Evolutionary conservation across 2,113 vertebrate genomes (phyloP).

Genomic region (Hipposideros armiger): DNA sequence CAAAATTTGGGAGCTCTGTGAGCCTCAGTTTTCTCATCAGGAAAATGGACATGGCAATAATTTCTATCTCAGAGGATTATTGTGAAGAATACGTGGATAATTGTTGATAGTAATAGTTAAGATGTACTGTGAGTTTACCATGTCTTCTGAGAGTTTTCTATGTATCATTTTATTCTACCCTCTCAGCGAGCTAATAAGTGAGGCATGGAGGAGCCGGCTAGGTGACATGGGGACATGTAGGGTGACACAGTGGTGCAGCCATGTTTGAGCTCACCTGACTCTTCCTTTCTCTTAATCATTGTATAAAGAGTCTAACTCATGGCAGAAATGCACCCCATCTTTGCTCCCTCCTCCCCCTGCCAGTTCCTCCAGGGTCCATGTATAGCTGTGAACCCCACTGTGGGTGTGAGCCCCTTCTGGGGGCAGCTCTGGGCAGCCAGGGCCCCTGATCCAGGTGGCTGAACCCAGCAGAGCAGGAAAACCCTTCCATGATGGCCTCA

Average conservation of each 20-base stretch:
- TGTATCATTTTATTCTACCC: not conserved
- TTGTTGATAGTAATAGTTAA: not conserved
- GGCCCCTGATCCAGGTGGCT: conserved; percentile 70
- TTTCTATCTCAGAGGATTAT: not conserved
- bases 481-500: conserved; percentile 46
- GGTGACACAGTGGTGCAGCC: not conserved
- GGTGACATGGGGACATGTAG: rapidly evolving
- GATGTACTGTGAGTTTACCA: not conserved
- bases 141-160: not conserved
- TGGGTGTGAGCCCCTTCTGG: conserved; percentile 57
- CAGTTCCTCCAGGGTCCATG: not conserved
- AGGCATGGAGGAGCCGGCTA: not conserved
- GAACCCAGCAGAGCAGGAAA: not conserved
- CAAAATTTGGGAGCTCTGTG: not conserved
- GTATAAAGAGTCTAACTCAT: not conserved
- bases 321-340: not conserved
- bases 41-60: not conserved
- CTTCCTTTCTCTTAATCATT: not conserved
- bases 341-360: no score
- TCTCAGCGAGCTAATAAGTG: not conserved
- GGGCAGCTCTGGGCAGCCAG: conserved; percentile 66
- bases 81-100: not conserved
- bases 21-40: not conserved
- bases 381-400: not conserved
- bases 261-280: not conserved